Conservation (phyloP, 35 echinoderm and acorn worm species). For the Lytechinus variegatus region DNA sequence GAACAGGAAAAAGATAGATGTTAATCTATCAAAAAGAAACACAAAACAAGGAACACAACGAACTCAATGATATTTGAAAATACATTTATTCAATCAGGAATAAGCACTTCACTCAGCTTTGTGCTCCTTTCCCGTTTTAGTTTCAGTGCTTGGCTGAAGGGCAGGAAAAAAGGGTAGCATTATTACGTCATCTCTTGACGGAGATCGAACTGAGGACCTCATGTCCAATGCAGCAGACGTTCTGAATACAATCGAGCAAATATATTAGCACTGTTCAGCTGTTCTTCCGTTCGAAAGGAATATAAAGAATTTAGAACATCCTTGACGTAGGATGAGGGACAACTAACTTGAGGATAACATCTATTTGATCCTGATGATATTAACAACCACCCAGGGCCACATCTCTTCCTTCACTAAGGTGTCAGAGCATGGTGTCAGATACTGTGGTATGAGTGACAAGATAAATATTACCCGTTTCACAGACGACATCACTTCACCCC, state of each 20-base stretch:
- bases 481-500: slow-evolving; percentile 6
- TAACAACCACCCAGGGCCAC: background rate
- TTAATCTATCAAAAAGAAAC: too few species aligned
- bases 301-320: background rate
- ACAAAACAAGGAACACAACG: too few species aligned
- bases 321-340: background rate
- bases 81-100: too few species aligned
- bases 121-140: too few species aligned
- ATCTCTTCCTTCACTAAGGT: background rate
- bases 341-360: background rate
- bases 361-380: background rate
- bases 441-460: slow-evolving; percentile 27
- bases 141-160: background rate
- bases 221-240: too few species aligned
- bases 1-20: too few species aligned
- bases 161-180: background rate
- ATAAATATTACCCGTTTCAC: slow-evolving; percentile 30
- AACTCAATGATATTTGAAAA: too few species aligned
- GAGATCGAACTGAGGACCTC: background rate
- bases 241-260: too few species aligned
- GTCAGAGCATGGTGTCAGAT: background rate
- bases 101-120: too few species aligned
- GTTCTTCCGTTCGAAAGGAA: background rate
- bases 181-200: background rate
- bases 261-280: too few species aligned